Base-by-base conservation (phyloP, 2,797 vertebrate species). In the Lepus oiostolus region DNA sequence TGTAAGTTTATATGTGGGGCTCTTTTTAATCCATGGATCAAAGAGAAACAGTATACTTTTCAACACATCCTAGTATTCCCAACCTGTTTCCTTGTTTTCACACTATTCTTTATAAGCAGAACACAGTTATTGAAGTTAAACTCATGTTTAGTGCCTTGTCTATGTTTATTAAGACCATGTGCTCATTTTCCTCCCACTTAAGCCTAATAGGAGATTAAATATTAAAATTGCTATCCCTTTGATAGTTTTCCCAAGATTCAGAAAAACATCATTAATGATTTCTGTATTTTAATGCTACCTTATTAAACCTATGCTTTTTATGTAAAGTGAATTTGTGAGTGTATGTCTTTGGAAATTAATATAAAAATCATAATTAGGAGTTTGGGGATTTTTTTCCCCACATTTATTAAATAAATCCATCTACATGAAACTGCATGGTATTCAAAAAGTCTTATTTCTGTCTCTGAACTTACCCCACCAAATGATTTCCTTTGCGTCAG, bases 1-100 rank as follows among this genome's bases (percentile, higher is more conserved):
- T 99, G 98, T 99, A 97, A 99, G 98, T 98, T 76, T 47, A 91
- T 58, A 67, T 0, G n/a, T 63, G 0, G 4, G 47, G 76, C 81
- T 94, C 38, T 77, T 67, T 87, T 26, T 32, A 71, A 50, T 70
- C 19, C 4, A 5, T 13, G 42, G 42, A 47, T 54, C 16, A 72
- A 19, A 80, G 22, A 38, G n/a, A 67, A 92, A 52, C 13, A 19
- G 30, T 30, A 9, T 30, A 19, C 65, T 62, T 74, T 84, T 8
- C n/a, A 35, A 54, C 38, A 63, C 9, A 16, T 30, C 47, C 26
- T 2, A 2, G n/a, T 35, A 2, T 19, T 70, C 32, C 75, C 62
- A 58, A 14, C n/a, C 65, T 88, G 19, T 79, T 82, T 85, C 21
- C 82, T 92, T 77, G 16, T 77, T 85, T 94, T 85, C 75, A 72